These are phyloP conservation scores for Drosophila auraria DNA, from an alignment of 1,140 invertebrate species.

Conservation along the genomic window DNA sequence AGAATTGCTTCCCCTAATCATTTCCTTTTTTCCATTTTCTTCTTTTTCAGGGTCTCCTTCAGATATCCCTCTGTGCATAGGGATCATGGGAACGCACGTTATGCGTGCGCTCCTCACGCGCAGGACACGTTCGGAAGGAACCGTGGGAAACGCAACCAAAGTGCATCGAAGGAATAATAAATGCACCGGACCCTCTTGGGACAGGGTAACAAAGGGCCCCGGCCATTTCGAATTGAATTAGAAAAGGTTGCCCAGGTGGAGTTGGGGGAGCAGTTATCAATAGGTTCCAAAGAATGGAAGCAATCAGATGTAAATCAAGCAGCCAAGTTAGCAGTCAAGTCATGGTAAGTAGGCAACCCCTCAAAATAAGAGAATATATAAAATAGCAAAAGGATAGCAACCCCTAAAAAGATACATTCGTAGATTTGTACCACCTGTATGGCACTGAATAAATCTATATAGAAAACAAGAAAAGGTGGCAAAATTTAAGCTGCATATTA, in stretches of 20 bases:
- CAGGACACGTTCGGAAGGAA: conserved; percentile 50
- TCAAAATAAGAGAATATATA: neutral
- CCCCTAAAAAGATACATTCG: conserved; percentile 4
- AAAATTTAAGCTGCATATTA: neutral
- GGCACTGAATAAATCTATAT: neutral
- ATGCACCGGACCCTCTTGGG: conserved; percentile 36
- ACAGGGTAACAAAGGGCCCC: conserved; percentile 39
- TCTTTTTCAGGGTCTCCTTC: conserved; percentile 3
- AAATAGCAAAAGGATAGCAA: neutral
- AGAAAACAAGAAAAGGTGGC: neutral
- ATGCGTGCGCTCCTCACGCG: conserved; percentile 54
- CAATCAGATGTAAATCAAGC: conserved; percentile 52
- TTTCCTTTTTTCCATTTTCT: conserved; percentile 25
- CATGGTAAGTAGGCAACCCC: conserved; percentile 33
- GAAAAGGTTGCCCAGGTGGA: conserved; percentile 49
- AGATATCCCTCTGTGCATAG: conserved; percentile 11
- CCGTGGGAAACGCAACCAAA: conserved; percentile 45
- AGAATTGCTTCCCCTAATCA: conserved; percentile 50
- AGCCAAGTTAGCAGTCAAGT: conserved; percentile 47
- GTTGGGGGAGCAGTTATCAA: conserved; percentile 27
- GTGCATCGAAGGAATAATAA: conserved; percentile 42
- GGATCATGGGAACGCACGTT: conserved; percentile 39
- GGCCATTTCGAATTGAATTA: conserved; percentile 50
- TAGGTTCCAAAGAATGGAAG: conserved; percentile 39
- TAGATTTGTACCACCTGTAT: neutral